phyloP scores from a whole-genome alignment of 2,113 vertebrate species.

The Gymnobelideus leadbeateri region DNA sequence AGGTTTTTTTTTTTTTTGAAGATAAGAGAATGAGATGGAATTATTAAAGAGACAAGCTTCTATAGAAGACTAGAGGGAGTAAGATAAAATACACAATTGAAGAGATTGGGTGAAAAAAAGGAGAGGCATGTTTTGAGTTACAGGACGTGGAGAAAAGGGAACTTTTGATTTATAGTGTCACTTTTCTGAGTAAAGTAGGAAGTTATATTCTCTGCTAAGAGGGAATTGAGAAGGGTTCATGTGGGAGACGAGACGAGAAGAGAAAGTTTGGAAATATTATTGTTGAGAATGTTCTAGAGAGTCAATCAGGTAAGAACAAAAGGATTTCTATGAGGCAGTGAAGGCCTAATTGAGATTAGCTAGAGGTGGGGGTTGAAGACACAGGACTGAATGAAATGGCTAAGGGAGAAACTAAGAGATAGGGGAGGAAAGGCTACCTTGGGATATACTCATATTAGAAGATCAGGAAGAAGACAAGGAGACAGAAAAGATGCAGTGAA shows the following conservation, averaged over 20 bases:
- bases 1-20: neutral
- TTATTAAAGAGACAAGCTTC: neutral
- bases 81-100: too few relatives aligned
- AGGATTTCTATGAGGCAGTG: neutral
- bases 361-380: neutral
- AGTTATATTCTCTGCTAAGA: too few relatives aligned
- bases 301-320: neutral
- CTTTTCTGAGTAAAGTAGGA: too few relatives aligned
- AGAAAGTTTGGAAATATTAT: neutral
- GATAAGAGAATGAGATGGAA: neutral
- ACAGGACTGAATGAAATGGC: neutral
- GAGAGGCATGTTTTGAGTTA: too few relatives aligned
- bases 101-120: too few relatives aligned
- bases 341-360: neutral
- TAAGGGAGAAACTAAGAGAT: neutral
- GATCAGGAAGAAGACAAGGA: neutral
- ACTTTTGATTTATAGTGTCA: too few relatives aligned
- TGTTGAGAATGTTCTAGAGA: neutral
- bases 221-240: rapidly evolving
- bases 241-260: neutral
- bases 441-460: constrained; percentile 6
- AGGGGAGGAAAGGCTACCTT: neutral
- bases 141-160: too few relatives aligned
- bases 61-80: neutral
- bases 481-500: neutral